phyloP scores from a whole-genome alignment of 2,888 invertebrate genomes.

The Nephrocerus scutellatus region DNA sequence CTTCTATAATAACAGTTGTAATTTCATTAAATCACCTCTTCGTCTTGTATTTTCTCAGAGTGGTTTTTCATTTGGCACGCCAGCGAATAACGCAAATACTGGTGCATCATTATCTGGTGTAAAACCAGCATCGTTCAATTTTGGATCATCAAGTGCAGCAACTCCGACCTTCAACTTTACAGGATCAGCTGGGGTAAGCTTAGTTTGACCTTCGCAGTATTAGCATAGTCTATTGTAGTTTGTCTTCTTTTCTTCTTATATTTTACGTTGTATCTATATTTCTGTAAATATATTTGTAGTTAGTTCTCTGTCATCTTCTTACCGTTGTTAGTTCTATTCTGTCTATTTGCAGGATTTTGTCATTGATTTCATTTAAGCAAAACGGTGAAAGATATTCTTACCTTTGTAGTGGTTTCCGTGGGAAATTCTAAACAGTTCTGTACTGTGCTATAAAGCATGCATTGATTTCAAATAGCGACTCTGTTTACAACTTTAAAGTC shows the following conservation, averaged over 20 bases:
- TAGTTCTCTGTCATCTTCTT: not conserved
- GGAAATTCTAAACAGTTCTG: no score
- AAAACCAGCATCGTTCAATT: constrained; percentile 29
- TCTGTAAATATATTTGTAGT: constrained; percentile 4
- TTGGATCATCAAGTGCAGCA: constrained; percentile 19
- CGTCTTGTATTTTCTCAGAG: constrained; percentile 16
- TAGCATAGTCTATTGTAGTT: not conserved
- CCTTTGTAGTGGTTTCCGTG: no score
- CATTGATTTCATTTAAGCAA: no score
- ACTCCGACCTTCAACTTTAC: constrained; percentile 38
- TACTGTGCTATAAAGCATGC: no score
- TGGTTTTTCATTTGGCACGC: constrained; percentile 25
- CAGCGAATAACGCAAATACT: constrained; percentile 21
- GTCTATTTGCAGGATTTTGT: no score
- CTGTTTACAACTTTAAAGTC: no score
- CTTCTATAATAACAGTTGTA: not conserved
- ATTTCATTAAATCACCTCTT: not conserved
- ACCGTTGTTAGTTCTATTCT: no score
- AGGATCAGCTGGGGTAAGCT: constrained; percentile 25
- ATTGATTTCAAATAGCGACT: no score
- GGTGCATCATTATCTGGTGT: no score
- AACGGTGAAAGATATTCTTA: no score
- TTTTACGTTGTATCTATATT: constrained; percentile 3
- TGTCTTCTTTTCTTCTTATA: constrained; percentile 7
- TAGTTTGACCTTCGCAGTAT: not conserved